phyloP scores from a whole-genome alignment of 2,113 vertebrate genomes.

The Prionailurus bengalensis region DNA sequence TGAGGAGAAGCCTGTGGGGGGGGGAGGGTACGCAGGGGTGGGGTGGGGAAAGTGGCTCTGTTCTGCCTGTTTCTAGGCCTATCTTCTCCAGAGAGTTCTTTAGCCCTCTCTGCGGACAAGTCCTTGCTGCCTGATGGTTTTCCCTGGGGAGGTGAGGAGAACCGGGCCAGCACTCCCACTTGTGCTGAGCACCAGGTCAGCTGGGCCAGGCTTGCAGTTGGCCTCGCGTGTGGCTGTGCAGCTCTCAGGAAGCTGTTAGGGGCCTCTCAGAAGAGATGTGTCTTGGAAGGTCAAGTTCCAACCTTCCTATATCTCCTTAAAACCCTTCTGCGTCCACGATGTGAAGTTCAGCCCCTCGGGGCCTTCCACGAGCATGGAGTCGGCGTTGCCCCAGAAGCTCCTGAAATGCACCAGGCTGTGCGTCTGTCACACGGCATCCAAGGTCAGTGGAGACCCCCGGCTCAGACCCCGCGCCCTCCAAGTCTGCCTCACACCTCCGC shows the following conservation, averaged over 20 bases:
- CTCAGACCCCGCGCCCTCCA: background rate
- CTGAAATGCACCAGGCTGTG: background rate
- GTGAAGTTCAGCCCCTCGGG: background rate
- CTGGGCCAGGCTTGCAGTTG: background rate
- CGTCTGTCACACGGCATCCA: background rate
- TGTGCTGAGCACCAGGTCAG: background rate
- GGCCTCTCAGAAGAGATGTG: background rate
- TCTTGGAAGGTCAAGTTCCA: background rate
- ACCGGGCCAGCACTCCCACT: fast-evolving
- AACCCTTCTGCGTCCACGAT: background rate
- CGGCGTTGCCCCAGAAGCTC: background rate
- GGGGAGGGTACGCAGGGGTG: fast-evolving
- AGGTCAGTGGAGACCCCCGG: background rate
- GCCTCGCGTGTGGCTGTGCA: fast-evolving
- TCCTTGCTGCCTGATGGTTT: too few relatives aligned
- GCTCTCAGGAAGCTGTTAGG: background rate
- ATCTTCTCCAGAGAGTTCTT: background rate
- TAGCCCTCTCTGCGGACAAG: background rate
- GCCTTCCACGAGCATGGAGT: fast-evolving
- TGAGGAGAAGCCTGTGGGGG: background rate
- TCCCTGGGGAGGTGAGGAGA: background rate
- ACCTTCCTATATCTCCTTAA: background rate
- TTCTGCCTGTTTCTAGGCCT: background rate
- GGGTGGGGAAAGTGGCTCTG: background rate
- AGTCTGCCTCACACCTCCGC: background rate